Evolutionary conservation across 2,113 vertebrate species (phyloP).

Genomic region (Sprattus sprattus): DNA sequence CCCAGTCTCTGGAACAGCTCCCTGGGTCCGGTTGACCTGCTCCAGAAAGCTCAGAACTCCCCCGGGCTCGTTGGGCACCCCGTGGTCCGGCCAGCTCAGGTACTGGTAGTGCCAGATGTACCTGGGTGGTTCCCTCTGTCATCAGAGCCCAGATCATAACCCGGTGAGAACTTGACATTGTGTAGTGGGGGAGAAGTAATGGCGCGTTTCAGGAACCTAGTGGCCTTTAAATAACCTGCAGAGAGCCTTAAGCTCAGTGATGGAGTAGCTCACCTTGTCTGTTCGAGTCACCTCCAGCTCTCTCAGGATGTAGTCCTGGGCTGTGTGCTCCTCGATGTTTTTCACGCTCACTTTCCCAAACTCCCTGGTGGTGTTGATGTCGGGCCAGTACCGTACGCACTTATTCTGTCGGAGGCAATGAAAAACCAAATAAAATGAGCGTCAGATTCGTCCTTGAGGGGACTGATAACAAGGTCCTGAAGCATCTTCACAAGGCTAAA

Average conservation of each 20-base stretch:
- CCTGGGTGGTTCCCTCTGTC: slow-evolving; percentile 70
- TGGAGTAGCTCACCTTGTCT: slow-evolving; percentile 70
- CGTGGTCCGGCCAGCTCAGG: slow-evolving; percentile 86
- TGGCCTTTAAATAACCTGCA: neutral
- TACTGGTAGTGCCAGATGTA: slow-evolving; percentile 86
- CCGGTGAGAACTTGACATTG: neutral
- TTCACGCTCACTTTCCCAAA: slow-evolving; percentile 69
- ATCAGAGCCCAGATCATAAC: neutral
- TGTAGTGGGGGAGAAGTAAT: neutral
- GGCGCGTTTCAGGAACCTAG: neutral
- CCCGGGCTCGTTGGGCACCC: slow-evolving; percentile 82
- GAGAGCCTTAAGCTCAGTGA: slow-evolving; percentile 8
- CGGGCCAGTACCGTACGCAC: slow-evolving; percentile 84
- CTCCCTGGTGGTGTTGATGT: slow-evolving; percentile 68
- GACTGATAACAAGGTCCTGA: neutral
- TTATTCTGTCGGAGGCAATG: slow-evolving; percentile 74
- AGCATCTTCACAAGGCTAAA: neutral
- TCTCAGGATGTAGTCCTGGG: slow-evolving; percentile 77
- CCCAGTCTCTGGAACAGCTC: slow-evolving; percentile 71
- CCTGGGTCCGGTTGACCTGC: slow-evolving; percentile 79
- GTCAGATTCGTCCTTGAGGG: neutral
- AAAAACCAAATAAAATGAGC: neutral
- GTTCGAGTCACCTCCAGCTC: slow-evolving; percentile 75
- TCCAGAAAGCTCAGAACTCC: slow-evolving; percentile 83
- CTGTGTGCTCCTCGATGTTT: slow-evolving; percentile 73